Evolutionary conservation across 1,140 invertebrate genomes (phyloP).

Genomic region (Penaeus chinensis): DNA sequence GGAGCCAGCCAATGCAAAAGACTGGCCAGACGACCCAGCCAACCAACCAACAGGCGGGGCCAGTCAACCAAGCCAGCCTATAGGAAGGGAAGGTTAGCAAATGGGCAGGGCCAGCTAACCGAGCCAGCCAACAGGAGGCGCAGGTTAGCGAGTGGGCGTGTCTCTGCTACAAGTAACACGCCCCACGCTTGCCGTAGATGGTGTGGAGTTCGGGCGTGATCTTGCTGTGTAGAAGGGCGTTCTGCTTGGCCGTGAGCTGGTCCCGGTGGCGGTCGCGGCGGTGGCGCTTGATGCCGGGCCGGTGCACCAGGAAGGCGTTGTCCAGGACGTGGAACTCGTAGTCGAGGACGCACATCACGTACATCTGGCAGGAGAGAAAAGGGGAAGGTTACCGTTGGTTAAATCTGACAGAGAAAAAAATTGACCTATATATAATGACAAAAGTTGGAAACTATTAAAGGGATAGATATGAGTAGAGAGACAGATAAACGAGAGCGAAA

Average conservation of each 20-base stretch:
- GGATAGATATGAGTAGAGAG: background rate
- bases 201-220: conserved; percentile 62
- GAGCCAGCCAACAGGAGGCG: background rate
- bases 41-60: background rate
- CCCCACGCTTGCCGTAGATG: conserved; percentile 58
- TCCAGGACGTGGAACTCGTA: conserved; percentile 91
- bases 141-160: too few species aligned
- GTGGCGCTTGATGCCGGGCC: conserved; percentile 75
- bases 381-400: background rate
- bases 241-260: conserved; percentile 81
- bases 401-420: background rate
- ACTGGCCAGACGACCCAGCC: background rate
- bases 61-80: conserved; percentile 16
- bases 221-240: conserved; percentile 77
- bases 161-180: conserved; percentile 52
- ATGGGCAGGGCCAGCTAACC: background rate
- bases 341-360: conserved; percentile 85
- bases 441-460: background rate
- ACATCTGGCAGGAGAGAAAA: conserved; percentile 74
- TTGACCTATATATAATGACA: too few species aligned
- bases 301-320: conserved; percentile 89
- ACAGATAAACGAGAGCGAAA: background rate
- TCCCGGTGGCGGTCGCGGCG: conserved; percentile 76
- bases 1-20: background rate
- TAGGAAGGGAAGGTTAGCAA: background rate